These are phyloP conservation scores for Tuberolachnus salignus DNA, from an alignment of 2,888 invertebrate genomes.

Conservation along the genomic window DNA sequence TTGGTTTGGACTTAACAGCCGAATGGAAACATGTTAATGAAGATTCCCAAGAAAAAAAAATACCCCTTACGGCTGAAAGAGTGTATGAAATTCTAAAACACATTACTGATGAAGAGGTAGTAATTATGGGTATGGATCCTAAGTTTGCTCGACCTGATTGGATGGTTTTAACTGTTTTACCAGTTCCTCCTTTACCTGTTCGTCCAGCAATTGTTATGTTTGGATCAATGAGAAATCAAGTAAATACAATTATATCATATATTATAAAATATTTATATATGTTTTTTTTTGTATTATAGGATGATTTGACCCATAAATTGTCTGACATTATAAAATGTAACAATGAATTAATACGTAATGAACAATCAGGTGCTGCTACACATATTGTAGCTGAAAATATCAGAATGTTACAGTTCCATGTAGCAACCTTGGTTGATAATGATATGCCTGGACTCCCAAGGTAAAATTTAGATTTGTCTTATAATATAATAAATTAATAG, in stretches of 20 bases:
- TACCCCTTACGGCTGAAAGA: conserved; percentile 89
- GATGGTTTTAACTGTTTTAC: conserved; percentile 98
- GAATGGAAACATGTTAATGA: conserved; percentile 99
- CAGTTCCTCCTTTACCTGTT: conserved; percentile 95
- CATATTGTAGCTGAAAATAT: conserved; percentile 97
- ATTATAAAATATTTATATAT: not conserved
- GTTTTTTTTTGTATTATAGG: conserved; percentile 66
- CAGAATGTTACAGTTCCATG: conserved; percentile 97
- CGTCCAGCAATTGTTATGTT: conserved; percentile 98
- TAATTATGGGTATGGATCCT: conserved; percentile 93
- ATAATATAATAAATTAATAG: not conserved
- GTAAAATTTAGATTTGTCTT: conserved; percentile 61
- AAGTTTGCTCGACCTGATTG: conserved; percentile 97
- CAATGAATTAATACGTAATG: conserved; percentile 92
- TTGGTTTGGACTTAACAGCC: conserved; percentile 90
- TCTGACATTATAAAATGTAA: conserved; percentile 98
- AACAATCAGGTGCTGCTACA: conserved; percentile 94
- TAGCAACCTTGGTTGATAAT: conserved; percentile 97
- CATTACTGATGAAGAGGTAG: conserved; percentile 87
- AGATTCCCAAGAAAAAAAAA: conserved; percentile 97
- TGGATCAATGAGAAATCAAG: conserved; percentile 94
- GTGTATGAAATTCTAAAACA: conserved; percentile 85
- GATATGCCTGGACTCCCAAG: conserved; percentile 97
- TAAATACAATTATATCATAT: conserved; percentile 57
- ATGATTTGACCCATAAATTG: conserved; percentile 98